Conservation (phyloP, 92 coral and sea anemone genomes). For the Phenganax stokvisi region DNA sequence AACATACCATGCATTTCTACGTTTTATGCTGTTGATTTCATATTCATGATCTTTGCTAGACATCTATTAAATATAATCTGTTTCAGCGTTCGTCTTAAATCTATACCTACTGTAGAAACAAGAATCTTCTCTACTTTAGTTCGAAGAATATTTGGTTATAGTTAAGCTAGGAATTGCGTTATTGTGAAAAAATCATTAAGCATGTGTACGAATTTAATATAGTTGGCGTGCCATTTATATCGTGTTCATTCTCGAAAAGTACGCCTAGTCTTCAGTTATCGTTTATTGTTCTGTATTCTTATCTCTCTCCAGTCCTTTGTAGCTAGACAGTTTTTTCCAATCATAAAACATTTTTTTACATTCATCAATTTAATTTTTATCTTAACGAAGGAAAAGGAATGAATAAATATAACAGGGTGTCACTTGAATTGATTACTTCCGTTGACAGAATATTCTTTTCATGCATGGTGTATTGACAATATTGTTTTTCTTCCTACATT, state of each 20-base stretch:
- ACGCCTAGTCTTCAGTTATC: too few species aligned
- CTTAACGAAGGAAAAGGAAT: neutral
- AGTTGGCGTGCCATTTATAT: too few species aligned
- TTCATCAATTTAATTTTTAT: neutral
- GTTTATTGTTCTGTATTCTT: too few species aligned
- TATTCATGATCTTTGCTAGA: neutral
- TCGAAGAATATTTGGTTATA: neutral
- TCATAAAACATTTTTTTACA: neutral
- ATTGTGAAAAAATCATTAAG: neutral
- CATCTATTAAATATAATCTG: neutral
- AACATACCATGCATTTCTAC: neutral
- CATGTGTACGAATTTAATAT: neutral
- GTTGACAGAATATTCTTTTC: neutral
- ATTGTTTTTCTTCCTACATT: slow-evolving; percentile 11
- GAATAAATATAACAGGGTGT: neutral
- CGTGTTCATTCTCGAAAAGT: too few species aligned
- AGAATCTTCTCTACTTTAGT: neutral
- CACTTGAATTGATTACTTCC: neutral
- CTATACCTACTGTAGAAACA: neutral
- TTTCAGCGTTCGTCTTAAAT: neutral
- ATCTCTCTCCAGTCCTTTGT: too few species aligned
- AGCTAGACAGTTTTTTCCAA: too few species aligned
- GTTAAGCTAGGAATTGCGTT: neutral
- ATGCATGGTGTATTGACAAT: neutral
- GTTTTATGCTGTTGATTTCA: neutral